A percentile compares a stretch with the other conserved stretches of the same genome.
phyloP scores from a whole-genome alignment of 1,140 invertebrate genomes.

The Drosophila jambulina region DNA sequence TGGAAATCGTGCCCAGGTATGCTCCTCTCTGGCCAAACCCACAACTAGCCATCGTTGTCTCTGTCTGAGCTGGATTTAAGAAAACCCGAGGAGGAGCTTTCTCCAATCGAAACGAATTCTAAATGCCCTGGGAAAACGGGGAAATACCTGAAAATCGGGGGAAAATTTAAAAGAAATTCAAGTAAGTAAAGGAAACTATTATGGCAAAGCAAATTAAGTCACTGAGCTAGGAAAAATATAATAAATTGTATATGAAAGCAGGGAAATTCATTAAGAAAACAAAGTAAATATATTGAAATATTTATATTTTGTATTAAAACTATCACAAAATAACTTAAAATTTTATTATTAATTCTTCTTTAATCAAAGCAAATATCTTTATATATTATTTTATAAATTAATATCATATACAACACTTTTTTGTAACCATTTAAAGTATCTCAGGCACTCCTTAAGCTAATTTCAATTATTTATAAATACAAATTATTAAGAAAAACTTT shows the following conservation, averaged over 20 bases:
- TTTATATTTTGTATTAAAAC: no score
- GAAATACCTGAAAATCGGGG: background rate
- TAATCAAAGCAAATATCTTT: background rate
- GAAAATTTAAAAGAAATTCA: background rate
- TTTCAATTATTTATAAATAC: background rate
- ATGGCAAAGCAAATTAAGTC: background rate
- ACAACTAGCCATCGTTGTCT: background rate
- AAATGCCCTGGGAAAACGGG: constrained; percentile 22
- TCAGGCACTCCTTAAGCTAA: background rate
- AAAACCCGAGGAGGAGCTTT: constrained; percentile 67
- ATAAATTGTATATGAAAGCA: background rate
- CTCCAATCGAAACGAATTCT: constrained; percentile 15
- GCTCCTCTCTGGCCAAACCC: constrained; percentile 11
- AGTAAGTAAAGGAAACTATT: background rate
- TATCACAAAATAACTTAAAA: no score
- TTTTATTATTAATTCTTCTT: background rate
- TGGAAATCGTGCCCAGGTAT: constrained; percentile 76
- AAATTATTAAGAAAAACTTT: no score
- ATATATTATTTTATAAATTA: background rate
- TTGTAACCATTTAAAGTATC: no score
- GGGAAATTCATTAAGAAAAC: background rate
- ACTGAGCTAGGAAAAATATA: background rate
- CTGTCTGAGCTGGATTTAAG: constrained; percentile 44
- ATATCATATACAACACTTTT: no score
- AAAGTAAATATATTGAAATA: no score